These are phyloP conservation scores for Microctenopoma stevenorrisi DNA, from an alignment of 2,797 vertebrate species.

Conservation along the genomic window DNA sequence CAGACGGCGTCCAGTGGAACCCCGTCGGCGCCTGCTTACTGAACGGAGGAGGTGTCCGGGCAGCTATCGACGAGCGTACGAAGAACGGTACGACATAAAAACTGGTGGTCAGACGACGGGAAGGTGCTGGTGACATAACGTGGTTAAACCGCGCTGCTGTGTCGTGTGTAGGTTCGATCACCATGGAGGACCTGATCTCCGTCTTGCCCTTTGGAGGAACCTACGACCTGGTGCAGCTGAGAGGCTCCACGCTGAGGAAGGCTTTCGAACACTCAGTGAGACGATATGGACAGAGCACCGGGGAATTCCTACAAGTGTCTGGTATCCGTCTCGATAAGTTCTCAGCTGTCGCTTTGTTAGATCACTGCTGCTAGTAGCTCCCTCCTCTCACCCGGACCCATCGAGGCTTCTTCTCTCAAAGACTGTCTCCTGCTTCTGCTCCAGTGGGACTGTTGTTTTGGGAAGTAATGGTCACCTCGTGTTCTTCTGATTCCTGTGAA, in stretches of 20 bases:
- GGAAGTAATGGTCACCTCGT: too few relatives aligned
- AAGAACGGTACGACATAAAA: slow-evolving; percentile 77
- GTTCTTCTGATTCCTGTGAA: too few relatives aligned
- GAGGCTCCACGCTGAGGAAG: slow-evolving; percentile 88
- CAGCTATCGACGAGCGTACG: slow-evolving; percentile 86
- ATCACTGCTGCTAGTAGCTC: too few relatives aligned
- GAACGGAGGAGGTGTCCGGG: slow-evolving; percentile 89
- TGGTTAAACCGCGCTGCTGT: too few relatives aligned
- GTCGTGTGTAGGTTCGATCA: slow-evolving; percentile 86
- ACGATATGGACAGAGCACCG: slow-evolving; percentile 84
- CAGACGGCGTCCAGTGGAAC: slow-evolving; percentile 86
- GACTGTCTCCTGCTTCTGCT: too few relatives aligned
- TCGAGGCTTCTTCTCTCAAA: too few relatives aligned
- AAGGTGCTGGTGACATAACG: too few relatives aligned
- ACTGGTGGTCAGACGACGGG: too few relatives aligned
- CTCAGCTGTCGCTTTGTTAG: too few relatives aligned
- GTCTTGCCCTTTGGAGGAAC: slow-evolving; percentile 93
- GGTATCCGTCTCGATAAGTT: slow-evolving; percentile 73
- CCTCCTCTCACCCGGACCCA: too few relatives aligned
- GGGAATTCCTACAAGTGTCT: slow-evolving; percentile 95
- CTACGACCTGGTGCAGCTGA: slow-evolving; percentile 88
- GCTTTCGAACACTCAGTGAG: slow-evolving; percentile 90
- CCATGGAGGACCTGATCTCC: slow-evolving; percentile 88
- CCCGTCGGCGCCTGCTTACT: slow-evolving; percentile 90
- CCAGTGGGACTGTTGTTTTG: too few relatives aligned